Evolutionary conservation across 1,140 invertebrate species (phyloP), one percentile per base, ranked within the genome.

Genomic region (Steinernema feltiae): DNA sequence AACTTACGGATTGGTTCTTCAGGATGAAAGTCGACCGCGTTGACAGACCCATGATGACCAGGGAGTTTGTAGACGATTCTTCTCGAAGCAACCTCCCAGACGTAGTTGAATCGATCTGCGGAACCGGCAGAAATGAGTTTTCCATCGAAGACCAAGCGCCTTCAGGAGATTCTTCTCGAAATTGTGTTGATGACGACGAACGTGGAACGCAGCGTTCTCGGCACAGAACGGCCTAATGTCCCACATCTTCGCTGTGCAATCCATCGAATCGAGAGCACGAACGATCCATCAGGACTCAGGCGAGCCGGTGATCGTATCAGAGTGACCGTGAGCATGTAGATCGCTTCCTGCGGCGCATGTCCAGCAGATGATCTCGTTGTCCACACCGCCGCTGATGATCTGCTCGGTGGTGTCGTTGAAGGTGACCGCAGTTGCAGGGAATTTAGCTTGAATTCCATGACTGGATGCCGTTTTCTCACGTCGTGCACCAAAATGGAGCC

Each of bases 361-460:
- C 96, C 96, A 99, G 0, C 91, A 92, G 90, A 98, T 98, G 1
- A 99, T 91, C 75, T 96, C 92, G 88, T 99, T 99, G 87, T 99
- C 97, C 70, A 99, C 93, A 1, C 97, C 97, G 46, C 92, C 94
- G 69, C 92, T 92, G 89, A 92, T 88, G 41, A 92, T 87, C 88
- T 96, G 94, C 85, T 99, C 95, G 0, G 94, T 91, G 7, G 94
- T 97, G 83, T 98, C 96, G 87, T 94, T 97, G 86, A 99, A 99
- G 12, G 93, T 91, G 0, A 97, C 93, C 0, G 94, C 89, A 30
- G 94, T 94, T 0, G 98, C 92, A 88, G 91, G 91, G 87, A 92
- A 98, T 31, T 83, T 86, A 53, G 81, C 75, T 96, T 93, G 29
- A 98, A 90, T 0, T 91, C 92, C 30, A 91, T 89, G 29, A 91